Evolutionary conservation across 2,888 invertebrate species (phyloP).

Genomic region (Ectobius pallidus): DNA sequence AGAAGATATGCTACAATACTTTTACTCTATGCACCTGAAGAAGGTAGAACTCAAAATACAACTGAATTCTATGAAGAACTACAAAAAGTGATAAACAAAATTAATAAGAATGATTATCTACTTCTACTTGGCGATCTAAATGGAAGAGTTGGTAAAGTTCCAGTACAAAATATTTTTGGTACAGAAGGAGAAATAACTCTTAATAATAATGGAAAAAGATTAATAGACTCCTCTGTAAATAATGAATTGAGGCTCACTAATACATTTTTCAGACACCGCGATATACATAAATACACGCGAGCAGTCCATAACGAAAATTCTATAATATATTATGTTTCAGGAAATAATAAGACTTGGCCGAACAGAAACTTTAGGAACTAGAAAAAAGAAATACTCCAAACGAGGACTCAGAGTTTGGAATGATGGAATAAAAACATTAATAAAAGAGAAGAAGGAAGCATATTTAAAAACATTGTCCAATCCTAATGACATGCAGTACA

Average conservation of each 20-base stretch:
- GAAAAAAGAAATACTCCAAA: background rate
- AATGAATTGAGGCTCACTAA: background rate
- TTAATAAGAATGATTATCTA: background rate
- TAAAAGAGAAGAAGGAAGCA: background rate
- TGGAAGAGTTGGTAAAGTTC: background rate
- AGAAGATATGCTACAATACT: no score
- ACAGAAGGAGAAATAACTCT: background rate
- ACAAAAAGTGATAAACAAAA: background rate
- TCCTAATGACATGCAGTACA: background rate
- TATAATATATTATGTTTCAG: background rate
- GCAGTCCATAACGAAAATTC: background rate
- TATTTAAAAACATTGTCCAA: background rate
- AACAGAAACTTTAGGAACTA: background rate
- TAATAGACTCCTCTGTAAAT: background rate
- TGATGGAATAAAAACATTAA: background rate
- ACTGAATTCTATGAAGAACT: background rate
- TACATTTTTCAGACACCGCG: background rate
- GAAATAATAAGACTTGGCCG: background rate
- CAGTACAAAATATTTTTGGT: background rate
- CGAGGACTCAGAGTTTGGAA: background rate
- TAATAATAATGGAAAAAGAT: background rate
- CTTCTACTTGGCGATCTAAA: background rate
- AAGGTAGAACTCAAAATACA: background rate
- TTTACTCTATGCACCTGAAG: no score
- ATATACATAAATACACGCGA: background rate